Base-by-base conservation (phyloP, 2,888 invertebrate genomes). In the Plutella xylostella region DNA sequence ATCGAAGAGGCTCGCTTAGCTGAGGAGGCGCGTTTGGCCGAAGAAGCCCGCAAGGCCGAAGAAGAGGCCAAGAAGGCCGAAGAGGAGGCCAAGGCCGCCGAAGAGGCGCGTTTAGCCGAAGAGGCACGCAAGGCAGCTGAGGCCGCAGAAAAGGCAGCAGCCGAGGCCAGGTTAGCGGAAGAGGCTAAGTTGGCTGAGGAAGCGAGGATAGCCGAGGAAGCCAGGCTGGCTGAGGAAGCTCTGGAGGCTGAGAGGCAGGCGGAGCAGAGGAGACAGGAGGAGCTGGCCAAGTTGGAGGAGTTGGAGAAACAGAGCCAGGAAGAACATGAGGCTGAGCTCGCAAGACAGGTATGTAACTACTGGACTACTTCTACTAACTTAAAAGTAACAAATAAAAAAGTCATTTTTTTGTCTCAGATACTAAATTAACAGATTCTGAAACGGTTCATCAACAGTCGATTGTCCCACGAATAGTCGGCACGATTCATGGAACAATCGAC, bases 311-410 rank as follows among this genome's bases (percentile, higher is more conserved):
- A 88, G 56, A 88, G 88, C 1, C 86, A 87, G 59, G 88, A 88
- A 58, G 88, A 88, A 57, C 84, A 85, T 19, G 90, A 90, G 71
- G 87, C 77, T 6, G 90, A 90, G 61, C 82, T 90, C 52, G 90
- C 89, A 42, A 79, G 90, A 58, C 90, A 90, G 75, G 84, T 84
- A 58, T 1, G n/a, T n/a, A n/a, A n/a, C n/a, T n/a, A n/a, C n/a
- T n/a, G n/a, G n/a, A n/a, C n/a, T n/a, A n/a, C n/a, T n/a, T n/a
- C n/a, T n/a, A n/a, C n/a, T n/a, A n/a, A n/a, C n/a, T n/a, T n/a
- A n/a, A n/a, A n/a, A n/a, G n/a, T n/a, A n/a, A n/a, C n/a, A n/a
- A n/a, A n/a, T n/a, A n/a, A n/a, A n/a, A n/a, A n/a, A n/a, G n/a
- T n/a, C n/a, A n/a, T n/a, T n/a, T n/a, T n/a, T n/a, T n/a, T n/a